These are phyloP conservation scores for Malurus leucopterus DNA, from an alignment of 2,797 vertebrate species.

Conservation along the genomic window DNA sequence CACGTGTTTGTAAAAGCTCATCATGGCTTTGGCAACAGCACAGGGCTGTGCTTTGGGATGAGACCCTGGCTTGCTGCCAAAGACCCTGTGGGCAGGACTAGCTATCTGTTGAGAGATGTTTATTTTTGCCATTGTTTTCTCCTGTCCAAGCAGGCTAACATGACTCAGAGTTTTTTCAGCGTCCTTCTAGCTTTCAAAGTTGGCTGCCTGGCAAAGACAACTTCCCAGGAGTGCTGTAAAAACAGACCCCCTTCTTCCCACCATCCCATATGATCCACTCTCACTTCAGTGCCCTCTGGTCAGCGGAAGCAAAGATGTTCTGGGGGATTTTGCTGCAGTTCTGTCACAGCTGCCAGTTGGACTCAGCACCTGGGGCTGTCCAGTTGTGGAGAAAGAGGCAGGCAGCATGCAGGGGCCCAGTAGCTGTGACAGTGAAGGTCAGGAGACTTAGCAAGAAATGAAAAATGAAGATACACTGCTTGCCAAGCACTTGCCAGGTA, in stretches of 20 bases:
- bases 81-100: neutral
- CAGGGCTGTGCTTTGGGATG: neutral
- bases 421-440: neutral
- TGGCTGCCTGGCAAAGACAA: slow-evolving; percentile 20
- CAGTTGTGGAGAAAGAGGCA: neutral
- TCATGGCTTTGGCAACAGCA: neutral
- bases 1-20: neutral
- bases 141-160: slow-evolving; percentile 6
- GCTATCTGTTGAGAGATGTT: neutral
- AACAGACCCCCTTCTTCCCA: slow-evolving; percentile 5
- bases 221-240: slow-evolving; percentile 31
- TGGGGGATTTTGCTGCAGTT: slow-evolving; percentile 7
- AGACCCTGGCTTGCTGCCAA: neutral
- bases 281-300: neutral
- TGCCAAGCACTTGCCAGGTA: neutral
- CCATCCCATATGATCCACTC: neutral
- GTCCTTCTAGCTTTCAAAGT: slow-evolving; percentile 1
- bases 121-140: slow-evolving; percentile 35
- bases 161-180: slow-evolving; percentile 37
- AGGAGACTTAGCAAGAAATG: neutral
- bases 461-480: neutral
- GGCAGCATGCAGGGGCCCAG: neutral
- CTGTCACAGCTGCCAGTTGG: neutral
- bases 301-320: neutral
- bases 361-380: neutral